Evolutionary conservation across 2,113 vertebrate species (phyloP), one percentile per base, ranked within the genome.

Genomic region (Pollachius pollachius): DNA sequence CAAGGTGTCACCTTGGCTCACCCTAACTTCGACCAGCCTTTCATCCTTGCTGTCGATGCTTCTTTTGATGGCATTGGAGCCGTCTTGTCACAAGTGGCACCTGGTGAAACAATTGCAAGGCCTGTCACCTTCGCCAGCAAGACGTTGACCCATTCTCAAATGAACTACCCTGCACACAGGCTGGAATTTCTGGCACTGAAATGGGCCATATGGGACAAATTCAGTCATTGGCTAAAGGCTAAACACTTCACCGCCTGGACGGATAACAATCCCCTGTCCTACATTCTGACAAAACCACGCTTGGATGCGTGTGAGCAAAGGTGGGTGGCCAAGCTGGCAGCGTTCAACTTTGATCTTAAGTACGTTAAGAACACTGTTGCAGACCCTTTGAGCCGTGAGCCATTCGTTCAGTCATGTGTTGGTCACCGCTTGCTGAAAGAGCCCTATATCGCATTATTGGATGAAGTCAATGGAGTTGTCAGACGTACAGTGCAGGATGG

Each of bases 41-140:
- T 85, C 25, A 75, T 79, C 1, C 70, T 79, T 1, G 72, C 71
- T 4, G 57, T 75, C 0, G 78, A 73, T 15, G 71, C 76, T 13
- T 81, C 59, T n/a, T 57, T 73, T 19, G 63, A 78, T 60, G 65
- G 72, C 1, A 3, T 81, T 0, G 41, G 81, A n/a, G 65, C 65
- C 4, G 64, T 79, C 80, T 60, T 1, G n/a, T n/a, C n/a, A n/a
- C n/a, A n/a, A n/a, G n/a, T n/a, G n/a, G n/a, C n/a, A n/a, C 56
- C 41, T 25, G 71, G n/a, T 41, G 72, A 19, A 0, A 52, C 62
- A 0, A 41, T 68, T 3, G 76, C 68, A 0, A 62, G 71, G 13
- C 68, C 68, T 2, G 70, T 77, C 4, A 64, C 65, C 0, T 78
- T 81, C 52, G 68, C 69, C 1, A 78, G 68, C 11, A 79, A 69